Evolutionary conservation across 2,113 vertebrate genomes (phyloP).

Genomic region (Pelodiscus sinensis): DNA sequence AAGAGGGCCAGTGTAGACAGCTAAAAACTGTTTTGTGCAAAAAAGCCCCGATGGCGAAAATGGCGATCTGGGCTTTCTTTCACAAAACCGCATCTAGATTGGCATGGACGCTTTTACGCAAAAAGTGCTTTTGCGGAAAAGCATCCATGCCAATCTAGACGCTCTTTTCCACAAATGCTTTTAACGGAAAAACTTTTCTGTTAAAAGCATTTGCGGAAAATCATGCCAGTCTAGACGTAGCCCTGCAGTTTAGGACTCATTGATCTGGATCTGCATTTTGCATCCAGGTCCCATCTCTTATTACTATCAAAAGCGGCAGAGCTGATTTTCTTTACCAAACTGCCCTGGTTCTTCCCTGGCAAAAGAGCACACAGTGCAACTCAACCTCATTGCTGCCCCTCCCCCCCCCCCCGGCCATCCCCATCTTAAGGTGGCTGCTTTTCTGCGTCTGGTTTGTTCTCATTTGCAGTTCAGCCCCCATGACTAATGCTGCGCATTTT

Average conservation of each 20-base stretch:
- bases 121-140: no score
- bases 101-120: no score
- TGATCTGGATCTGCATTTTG: background rate
- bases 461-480: background rate
- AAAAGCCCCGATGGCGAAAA: no score
- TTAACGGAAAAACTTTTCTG: no score
- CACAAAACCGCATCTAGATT: no score
- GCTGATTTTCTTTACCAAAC: background rate
- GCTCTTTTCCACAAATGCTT: no score
- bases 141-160: no score
- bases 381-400: background rate
- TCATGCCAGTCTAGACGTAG: no score
- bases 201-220: no score
- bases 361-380: background rate
- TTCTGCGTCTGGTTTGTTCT: background rate
- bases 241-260: fast-evolving
- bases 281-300: background rate
- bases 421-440: background rate
- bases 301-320: background rate
- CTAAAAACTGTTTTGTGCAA: no score
- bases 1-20: no score
- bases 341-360: background rate
- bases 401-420: background rate
- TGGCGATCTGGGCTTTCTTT: no score
- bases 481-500: background rate